phyloP scores from a whole-genome alignment of 2,888 invertebrate species.

The Theretra japonica region DNA sequence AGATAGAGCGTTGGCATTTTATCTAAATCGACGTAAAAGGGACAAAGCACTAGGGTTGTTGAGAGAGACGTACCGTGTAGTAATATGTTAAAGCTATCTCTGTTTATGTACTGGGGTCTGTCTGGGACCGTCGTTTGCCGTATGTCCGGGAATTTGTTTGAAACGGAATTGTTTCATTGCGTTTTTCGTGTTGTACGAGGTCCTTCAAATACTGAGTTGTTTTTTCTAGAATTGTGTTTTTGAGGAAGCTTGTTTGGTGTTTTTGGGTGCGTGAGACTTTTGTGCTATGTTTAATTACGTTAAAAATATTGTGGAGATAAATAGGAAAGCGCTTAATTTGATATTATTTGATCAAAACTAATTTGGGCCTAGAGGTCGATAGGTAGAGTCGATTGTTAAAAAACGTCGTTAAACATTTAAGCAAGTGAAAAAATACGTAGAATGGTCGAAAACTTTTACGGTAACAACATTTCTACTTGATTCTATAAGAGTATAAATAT shows the following conservation, averaged over 20 bases:
- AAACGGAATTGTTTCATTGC: conserved; percentile 10
- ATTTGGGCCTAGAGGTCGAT: too few species aligned
- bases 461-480: too few species aligned
- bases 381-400: too few species aligned
- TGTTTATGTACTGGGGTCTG: not conserved
- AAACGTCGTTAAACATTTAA: too few species aligned
- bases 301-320: too few species aligned
- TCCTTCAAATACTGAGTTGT: not conserved
- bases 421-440: too few species aligned
- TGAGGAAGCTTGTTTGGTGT: not conserved
- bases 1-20: not conserved
- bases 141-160: conserved; percentile 15
- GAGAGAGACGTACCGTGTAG: not conserved
- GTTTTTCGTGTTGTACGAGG: not conserved
- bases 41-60: not conserved
- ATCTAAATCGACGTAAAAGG: conserved; percentile 5
- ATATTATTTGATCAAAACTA: too few species aligned
- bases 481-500: too few species aligned
- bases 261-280: not conserved
- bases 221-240: not conserved
- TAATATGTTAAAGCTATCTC: not conserved
- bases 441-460: too few species aligned
- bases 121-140: not conserved
- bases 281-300: too few species aligned
- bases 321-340: too few species aligned